A percentile compares a stretch with the other conserved stretches of the same genome.
Evolutionary conservation across 1,140 invertebrate species (phyloP).

Genomic region (Drosophila watanabei): DNA sequence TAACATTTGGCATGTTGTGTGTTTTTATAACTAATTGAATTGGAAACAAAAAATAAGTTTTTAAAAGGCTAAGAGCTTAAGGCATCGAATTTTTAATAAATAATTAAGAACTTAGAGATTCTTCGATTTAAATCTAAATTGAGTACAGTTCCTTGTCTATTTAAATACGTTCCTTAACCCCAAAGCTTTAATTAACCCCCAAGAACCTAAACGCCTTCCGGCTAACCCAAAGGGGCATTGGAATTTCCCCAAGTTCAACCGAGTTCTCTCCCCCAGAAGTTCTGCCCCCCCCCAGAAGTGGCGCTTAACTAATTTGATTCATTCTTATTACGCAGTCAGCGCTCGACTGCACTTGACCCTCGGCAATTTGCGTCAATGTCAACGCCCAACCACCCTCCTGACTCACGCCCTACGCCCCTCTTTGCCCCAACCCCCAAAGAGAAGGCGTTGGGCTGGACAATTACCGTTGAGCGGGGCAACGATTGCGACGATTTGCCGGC

Average conservation of each 20-base stretch:
- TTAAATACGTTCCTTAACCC: neutral
- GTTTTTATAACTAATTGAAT: neutral
- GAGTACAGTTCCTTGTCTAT: neutral
- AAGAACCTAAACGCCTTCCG: neutral
- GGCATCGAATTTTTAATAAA: too few relatives aligned
- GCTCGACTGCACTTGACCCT: constrained; percentile 72
- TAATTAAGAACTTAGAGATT: neutral
- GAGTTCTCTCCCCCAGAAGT: too few relatives aligned
- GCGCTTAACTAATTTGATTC: constrained; percentile 73
- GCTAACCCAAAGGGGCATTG: too few relatives aligned
- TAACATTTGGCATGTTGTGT: neutral
- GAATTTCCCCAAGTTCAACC: constrained; percentile 22
- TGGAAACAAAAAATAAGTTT: too few relatives aligned
- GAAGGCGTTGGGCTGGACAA: constrained; percentile 40
- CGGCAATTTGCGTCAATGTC: constrained; percentile 79
- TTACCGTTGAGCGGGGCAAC: constrained; percentile 56
- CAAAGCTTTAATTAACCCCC: neutral
- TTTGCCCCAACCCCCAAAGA: neutral
- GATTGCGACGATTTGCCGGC: constrained; percentile 37
- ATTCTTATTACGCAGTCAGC: constrained; percentile 58
- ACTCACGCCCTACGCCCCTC: neutral
- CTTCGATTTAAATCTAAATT: neutral
- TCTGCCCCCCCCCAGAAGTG: constrained; percentile 34
- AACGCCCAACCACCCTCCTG: constrained; percentile 33
- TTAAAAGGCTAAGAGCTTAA: neutral